Percentiles rank a stretch among this genome's conserved stretches.
Evolutionary conservation across 2,888 invertebrate species (phyloP).

Genomic region (Argyra leucocephala): DNA sequence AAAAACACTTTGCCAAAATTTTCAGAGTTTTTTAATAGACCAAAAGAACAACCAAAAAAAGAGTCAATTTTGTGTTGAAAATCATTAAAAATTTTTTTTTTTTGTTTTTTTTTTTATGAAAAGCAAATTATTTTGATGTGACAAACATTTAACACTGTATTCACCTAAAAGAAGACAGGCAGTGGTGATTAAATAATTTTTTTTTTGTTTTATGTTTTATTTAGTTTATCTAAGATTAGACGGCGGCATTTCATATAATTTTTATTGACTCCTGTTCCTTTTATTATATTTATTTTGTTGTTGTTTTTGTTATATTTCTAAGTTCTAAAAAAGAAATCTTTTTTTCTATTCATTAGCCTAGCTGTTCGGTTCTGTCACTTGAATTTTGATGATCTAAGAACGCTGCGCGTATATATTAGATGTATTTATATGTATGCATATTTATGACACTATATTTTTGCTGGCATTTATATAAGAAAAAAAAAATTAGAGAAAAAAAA

Average conservation of each 20-base stretch:
- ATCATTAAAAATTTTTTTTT: not conserved
- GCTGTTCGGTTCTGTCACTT: too few species aligned
- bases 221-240: not conserved
- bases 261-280: not conserved
- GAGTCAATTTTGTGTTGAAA: not conserved
- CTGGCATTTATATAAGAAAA: not conserved
- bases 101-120: too few species aligned
- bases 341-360: too few species aligned
- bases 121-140: conserved; percentile 1
- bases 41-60: not conserved
- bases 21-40: too few species aligned
- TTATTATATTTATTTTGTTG: too few species aligned
- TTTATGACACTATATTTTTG: not conserved
- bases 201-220: not conserved
- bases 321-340: too few species aligned
- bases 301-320: too few species aligned
- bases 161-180: not conserved
- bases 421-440: not conserved
- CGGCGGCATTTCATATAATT: not conserved
- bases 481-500: too few species aligned
- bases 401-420: too few species aligned
- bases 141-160: conserved; percentile 3
- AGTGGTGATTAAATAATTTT: not conserved
- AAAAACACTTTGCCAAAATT: too few species aligned
- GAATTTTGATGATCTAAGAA: too few species aligned